Percentiles rank a stretch among this genome's conserved stretches.
phyloP scores from a whole-genome alignment of 30 jellyfish, hydroid and myxozoan species.

The Clytia hemisphaerica region DNA sequence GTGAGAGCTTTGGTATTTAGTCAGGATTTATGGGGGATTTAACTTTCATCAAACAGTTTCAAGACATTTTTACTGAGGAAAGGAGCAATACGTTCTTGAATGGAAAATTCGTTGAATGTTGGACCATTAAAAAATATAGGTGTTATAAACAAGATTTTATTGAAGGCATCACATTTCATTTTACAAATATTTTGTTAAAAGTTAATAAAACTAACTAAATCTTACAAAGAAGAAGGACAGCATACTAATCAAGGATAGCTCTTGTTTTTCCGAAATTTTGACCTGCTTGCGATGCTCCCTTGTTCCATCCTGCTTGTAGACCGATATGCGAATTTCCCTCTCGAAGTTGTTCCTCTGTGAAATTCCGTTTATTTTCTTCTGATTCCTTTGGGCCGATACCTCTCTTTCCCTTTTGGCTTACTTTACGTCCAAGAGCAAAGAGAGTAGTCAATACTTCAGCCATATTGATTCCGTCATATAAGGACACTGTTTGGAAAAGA shows the following conservation, averaged over 20 bases:
- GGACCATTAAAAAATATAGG: no score
- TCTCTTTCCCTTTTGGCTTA: constrained; percentile 23
- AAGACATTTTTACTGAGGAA: no score
- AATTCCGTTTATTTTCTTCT: constrained; percentile 55
- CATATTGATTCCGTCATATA: constrained; percentile 42
- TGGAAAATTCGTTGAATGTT: no score
- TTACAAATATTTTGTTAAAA: no score
- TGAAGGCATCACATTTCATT: no score
- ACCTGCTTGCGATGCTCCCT: constrained; percentile 77
- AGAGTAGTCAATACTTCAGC: constrained; percentile 69
- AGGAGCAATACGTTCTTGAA: no score
- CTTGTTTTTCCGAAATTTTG: constrained; percentile 83
- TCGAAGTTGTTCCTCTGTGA: constrained; percentile 88
- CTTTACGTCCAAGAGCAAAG: constrained; percentile 89
- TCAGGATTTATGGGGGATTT: no score
- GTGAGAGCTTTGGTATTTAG: no score
- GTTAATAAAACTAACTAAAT: no score
- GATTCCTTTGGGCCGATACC: constrained; percentile 98
- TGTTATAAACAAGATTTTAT: no score
- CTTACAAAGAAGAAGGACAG: no score
- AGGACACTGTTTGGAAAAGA: constrained; percentile 28
- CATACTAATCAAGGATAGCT: constrained; percentile 64
- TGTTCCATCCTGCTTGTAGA: constrained; percentile 74
- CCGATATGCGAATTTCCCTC: constrained; percentile 78
- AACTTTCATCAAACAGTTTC: no score